Percentiles rank a stretch among this genome's conserved stretches.
These are phyloP conservation scores for Megaceryle torquata DNA, from an alignment of 2,113 vertebrate genomes.

Conservation along the genomic window DNA sequence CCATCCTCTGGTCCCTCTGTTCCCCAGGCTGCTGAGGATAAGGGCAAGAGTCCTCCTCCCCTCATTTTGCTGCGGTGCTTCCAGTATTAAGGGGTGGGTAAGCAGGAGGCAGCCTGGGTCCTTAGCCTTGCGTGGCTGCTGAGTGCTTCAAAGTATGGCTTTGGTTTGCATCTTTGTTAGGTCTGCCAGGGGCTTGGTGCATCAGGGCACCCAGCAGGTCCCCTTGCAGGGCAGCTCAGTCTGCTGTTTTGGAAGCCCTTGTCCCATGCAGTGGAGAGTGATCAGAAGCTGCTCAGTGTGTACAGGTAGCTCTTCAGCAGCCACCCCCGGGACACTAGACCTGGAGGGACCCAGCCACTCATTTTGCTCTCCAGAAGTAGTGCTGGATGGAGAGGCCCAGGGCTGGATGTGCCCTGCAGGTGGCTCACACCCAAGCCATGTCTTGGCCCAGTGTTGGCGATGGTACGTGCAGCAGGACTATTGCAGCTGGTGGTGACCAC, in stretches of 20 bases:
- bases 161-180: background rate
- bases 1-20: background rate
- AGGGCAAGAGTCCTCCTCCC: background rate
- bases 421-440: background rate
- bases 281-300: background rate
- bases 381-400: background rate
- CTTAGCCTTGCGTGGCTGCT: background rate
- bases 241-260: background rate
- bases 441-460: background rate
- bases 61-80: background rate
- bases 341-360: background rate
- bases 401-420: background rate
- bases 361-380: background rate
- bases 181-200: background rate
- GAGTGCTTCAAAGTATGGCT: background rate
- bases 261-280: background rate
- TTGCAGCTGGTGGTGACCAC: background rate
- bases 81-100: background rate
- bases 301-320: background rate
- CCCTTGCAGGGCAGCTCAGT: background rate
- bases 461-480: background rate
- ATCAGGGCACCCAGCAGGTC: background rate
- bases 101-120: background rate
- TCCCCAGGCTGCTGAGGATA: background rate
- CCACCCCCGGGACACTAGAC: accelerated